A percentile compares a stretch with the other conserved stretches of the same genome.
Conservation (phyloP, 2,113 vertebrate genomes). For the Urocolius indicus region DNA sequence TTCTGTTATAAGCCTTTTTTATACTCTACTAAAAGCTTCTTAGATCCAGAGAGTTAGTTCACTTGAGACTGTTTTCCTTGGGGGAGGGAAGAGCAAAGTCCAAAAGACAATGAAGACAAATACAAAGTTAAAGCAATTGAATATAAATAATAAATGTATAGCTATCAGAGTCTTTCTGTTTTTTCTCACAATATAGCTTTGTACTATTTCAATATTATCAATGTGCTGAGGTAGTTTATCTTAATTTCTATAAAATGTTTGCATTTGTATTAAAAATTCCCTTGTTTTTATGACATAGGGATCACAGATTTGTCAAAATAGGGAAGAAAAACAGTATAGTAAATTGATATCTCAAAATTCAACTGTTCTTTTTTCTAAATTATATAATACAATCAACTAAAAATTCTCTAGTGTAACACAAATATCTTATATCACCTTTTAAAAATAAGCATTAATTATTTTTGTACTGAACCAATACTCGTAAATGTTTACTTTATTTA, state of each 20-base stretch:
- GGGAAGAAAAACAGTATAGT: neutral
- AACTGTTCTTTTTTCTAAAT: neutral
- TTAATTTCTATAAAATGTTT: neutral
- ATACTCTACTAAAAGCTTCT: neutral
- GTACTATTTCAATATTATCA: neutral
- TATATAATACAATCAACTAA: neutral
- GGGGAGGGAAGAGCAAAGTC: neutral
- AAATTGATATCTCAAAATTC: neutral
- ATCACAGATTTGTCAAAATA: neutral
- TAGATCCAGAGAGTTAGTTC: neutral
- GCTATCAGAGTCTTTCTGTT: accelerated
- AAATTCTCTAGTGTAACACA: neutral
- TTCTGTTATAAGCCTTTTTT: neutral
- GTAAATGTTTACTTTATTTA: neutral
- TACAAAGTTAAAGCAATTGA: neutral
- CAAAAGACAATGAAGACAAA: neutral
- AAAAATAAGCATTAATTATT: neutral
- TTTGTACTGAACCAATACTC: neutral
- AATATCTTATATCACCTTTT: neutral
- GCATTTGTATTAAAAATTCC: neutral
- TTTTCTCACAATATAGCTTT: neutral
- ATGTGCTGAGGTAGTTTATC: neutral
- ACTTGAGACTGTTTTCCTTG: neutral
- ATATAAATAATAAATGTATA: neutral
- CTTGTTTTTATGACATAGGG: neutral